These are phyloP conservation scores for Eurystomus gularis DNA, from an alignment of 2,113 vertebrate genomes.

Conservation along the genomic window DNA sequence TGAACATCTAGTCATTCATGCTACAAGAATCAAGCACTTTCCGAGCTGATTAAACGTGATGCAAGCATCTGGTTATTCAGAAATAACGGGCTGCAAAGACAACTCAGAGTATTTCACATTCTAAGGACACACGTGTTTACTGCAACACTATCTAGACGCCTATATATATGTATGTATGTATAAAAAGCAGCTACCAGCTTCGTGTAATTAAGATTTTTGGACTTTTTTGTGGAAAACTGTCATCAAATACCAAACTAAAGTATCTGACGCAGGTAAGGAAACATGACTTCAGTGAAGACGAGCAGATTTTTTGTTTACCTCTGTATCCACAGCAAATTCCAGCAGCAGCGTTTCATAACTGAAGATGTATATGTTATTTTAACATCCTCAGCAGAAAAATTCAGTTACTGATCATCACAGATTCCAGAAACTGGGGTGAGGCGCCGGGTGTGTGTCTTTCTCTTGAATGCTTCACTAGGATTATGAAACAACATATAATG, in stretches of 20 bases:
- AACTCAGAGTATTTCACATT: neutral
- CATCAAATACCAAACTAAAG: neutral
- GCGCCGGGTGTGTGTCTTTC: neutral
- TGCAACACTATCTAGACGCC: neutral
- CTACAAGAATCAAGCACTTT: neutral
- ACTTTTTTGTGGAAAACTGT: neutral
- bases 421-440: slow-evolving; percentile 42
- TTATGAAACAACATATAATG: neutral
- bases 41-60: neutral
- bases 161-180: fast-evolving
- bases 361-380: neutral
- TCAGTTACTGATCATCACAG: neutral
- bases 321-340: slow-evolving; percentile 33
- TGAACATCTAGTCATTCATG: fast-evolving
- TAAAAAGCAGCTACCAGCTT: neutral
- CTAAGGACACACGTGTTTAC: neutral
- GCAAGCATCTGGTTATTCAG: neutral
- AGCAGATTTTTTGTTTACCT: slow-evolving; percentile 6
- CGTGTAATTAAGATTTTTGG: neutral
- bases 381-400: slow-evolving; percentile 30
- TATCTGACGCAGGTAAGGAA: neutral
- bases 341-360: slow-evolving; percentile 32
- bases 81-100: neutral
- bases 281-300: neutral
- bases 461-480: slow-evolving; percentile 6